Base-by-base conservation (phyloP, 35 echinoderm and acorn worm genomes). In the Acanthaster planci region DNA sequence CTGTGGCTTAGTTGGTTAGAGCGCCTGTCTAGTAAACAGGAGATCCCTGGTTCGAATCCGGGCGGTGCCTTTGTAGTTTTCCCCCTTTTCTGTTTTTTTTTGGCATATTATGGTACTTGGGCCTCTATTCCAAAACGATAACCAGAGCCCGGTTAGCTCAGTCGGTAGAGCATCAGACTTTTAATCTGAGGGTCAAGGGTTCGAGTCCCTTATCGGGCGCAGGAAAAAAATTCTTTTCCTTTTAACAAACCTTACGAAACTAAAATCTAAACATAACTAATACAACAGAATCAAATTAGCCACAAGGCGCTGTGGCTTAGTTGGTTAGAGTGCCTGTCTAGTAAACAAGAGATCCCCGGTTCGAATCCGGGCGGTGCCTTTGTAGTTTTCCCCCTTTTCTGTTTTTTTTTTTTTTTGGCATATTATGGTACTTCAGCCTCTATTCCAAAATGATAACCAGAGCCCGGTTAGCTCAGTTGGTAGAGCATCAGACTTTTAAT, bases 21-120 rank as follows among this genome's bases (percentile, higher is more conserved):
- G 89, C 85, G 39, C 29, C 39, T 51, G 39, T 80, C 37, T 80
- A 27, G 93, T 95, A 91, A 95, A 91, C 93, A 95, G 89, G 89
- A 95, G 93, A 95, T 95, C 87, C 92, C 87, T 82, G 87, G 92
- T 94, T 94, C 92, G 82, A 94, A 94, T 94, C 92, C 92, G 87
- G 83, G 92, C 68, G 82, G 92, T 94, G 92, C 92, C 92, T 94
- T 47, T 47, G 4, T 47, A 47, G 12, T 12, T 47, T 47, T 47
- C n/a, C n/a, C n/a, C n/a, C n/a, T n/a, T n/a, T n/a, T n/a, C n/a
- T n/a, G n/a, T n/a, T n/a, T n/a, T n/a, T n/a, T n/a, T n/a, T n/a
- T n/a, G n/a, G n/a, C n/a, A n/a, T n/a, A n/a, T n/a, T n/a, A n/a
- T n/a, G n/a, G n/a, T n/a, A n/a, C n/a, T n/a, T n/a, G n/a, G n/a